A percentile compares a stretch with the other conserved stretches of the same genome.
These are phyloP conservation scores for Campylorhamphus procurvoides DNA, from an alignment of 2,113 vertebrate genomes.

Conservation along the genomic window DNA sequence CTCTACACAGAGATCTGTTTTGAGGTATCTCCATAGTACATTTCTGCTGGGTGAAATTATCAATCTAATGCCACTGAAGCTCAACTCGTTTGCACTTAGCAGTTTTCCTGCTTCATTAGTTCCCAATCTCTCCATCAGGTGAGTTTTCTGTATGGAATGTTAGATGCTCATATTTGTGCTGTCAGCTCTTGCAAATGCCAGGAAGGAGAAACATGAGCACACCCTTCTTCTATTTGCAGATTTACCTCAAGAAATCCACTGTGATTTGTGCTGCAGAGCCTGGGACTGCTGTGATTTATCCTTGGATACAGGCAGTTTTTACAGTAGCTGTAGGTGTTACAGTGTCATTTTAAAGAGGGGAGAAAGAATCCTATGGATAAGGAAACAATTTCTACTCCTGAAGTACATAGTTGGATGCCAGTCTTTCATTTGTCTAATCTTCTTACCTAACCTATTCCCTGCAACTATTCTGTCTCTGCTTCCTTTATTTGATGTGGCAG, in stretches of 20 bases:
- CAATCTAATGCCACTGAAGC: slow-evolving; percentile 26
- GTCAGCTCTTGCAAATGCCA: slow-evolving; percentile 13
- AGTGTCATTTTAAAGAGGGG: neutral
- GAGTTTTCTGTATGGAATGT: slow-evolving; percentile 44
- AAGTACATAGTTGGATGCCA: slow-evolving; percentile 18
- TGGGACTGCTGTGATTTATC: neutral
- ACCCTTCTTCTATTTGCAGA: slow-evolving; percentile 35
- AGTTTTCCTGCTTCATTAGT: slow-evolving; percentile 30
- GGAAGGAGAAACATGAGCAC: slow-evolving; percentile 15
- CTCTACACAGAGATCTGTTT: slow-evolving; percentile 7
- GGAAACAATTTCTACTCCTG: slow-evolving; percentile 1
- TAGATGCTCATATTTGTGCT: neutral
- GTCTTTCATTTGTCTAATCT: slow-evolving; percentile 47
- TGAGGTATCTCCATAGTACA: neutral
- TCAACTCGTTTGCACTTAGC: slow-evolving; percentile 18
- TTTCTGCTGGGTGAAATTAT: slow-evolving; percentile 30
- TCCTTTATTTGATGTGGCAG: slow-evolving; percentile 65
- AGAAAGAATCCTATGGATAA: neutral
- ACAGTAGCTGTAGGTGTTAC: slow-evolving; percentile 18
- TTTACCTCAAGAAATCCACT: slow-evolving; percentile 41
- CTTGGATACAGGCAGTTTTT: slow-evolving; percentile 20
- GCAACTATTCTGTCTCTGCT: slow-evolving; percentile 32
- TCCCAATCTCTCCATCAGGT: neutral
- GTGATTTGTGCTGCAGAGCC: slow-evolving; percentile 5
- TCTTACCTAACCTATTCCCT: slow-evolving; percentile 42